phyloP scores from a whole-genome alignment of 2,797 vertebrate genomes.

The Melanotaenia parkinsoni region DNA sequence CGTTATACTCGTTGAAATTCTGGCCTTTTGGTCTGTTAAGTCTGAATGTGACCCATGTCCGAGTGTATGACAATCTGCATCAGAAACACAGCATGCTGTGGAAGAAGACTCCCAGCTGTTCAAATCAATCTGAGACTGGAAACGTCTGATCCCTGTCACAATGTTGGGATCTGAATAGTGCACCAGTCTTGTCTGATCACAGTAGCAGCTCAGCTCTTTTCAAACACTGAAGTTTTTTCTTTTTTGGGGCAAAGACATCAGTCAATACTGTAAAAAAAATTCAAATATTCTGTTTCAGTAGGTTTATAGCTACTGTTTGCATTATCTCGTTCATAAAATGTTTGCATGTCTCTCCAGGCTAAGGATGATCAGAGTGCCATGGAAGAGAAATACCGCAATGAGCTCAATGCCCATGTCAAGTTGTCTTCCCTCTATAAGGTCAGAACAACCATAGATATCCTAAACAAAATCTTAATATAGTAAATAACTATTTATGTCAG shows the following conservation, averaged over 20 bases:
- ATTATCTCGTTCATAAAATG: neutral
- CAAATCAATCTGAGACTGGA: neutral
- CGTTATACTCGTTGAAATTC: neutral
- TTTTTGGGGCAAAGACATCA: neutral
- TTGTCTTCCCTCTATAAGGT: slow-evolving; percentile 97
- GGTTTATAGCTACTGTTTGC: neutral
- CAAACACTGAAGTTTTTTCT: too few species aligned
- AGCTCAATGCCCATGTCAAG: slow-evolving; percentile 93
- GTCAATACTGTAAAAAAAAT: too few species aligned
- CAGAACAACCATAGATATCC: slow-evolving; percentile 21
- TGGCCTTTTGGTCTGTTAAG: neutral
- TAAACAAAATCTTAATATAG: neutral
- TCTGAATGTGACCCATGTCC: neutral
- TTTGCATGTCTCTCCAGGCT: slow-evolving; percentile 75
- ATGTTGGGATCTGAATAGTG: neutral
- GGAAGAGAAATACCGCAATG: slow-evolving; percentile 95
- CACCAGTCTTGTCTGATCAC: neutral
- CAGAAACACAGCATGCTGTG: neutral
- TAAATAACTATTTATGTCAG: neutral
- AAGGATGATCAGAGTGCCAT: slow-evolving; percentile 91
- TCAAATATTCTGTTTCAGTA: neutral
- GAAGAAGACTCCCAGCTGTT: neutral
- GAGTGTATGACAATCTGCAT: neutral
- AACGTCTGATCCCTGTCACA: neutral
- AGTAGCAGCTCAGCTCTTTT: neutral